phyloP scores from a whole-genome alignment of 1,140 invertebrate genomes.

The Lethocerus indicus region DNA sequence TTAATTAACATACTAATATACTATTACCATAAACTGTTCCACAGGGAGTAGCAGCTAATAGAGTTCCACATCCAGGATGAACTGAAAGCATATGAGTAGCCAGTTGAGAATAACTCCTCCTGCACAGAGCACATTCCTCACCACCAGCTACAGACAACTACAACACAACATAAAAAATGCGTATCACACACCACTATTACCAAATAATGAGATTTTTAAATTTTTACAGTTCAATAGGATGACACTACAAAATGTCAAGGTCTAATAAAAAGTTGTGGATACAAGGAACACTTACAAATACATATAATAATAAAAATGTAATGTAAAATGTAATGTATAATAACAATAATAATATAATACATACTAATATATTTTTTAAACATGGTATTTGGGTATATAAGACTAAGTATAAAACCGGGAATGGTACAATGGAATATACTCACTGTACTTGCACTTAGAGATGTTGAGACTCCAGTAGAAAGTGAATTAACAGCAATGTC shows the following conservation, averaged over 20 bases:
- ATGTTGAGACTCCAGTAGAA: constrained; percentile 2
- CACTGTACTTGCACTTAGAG: no score
- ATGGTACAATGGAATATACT: no score
- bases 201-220: neutral
- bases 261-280: no score
- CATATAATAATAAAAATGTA: no score
- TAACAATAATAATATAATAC: no score
- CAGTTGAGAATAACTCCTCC: constrained; percentile 21
- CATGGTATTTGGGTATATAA: no score
- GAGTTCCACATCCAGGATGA: constrained; percentile 30
- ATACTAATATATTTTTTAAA: no score
- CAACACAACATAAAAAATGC: neutral
- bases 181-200: neutral
- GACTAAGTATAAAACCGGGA: no score
- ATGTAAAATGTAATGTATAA: no score
- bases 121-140: constrained; percentile 22
- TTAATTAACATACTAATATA: neutral
- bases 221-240: neutral
- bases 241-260: neutral
- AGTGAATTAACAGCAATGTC: constrained; percentile 13
- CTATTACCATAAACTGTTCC: constrained; percentile 26
- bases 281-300: no score
- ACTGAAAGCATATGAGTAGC: constrained; percentile 23
- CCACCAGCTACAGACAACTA: constrained; percentile 8
- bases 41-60: constrained; percentile 25